Base-by-base conservation (phyloP, 37 sponge, comb jelly and placozoan species). In the Spongia lamella region DNA sequence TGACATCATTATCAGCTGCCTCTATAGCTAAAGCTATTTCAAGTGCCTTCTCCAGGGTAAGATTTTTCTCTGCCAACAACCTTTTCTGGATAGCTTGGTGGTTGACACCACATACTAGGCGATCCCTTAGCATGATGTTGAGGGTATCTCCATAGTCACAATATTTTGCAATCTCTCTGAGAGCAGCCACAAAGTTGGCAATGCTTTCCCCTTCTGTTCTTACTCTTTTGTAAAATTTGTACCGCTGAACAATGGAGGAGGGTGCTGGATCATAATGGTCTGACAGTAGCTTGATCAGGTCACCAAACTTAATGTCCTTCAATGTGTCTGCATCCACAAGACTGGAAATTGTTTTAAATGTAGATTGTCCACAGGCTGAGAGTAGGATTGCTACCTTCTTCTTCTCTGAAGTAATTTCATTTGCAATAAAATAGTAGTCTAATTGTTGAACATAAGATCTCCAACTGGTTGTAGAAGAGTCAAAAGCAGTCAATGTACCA, bases 341-440 rank as follows among this genome's bases (percentile, higher is more conserved):
- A 7, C 29, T 58, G 29, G 21, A 27, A 25, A 58, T 25, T 29
- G 26, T 25, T 14, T 58, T 58, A 29, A 27, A 58, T 7, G 60
- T 58, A 27, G 17, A 7, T 14, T 7, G 7, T 14, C 60, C 60
- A 29, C 60, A 58, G 7, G 60, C 60, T 27, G 29, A 17, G 60
- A 58, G 60, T 25, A 58, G 60, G 60, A 58, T 58, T 7, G 60
- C 60, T 14, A 25, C 26, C 60, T 58, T 58, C 60, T 58, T 58
- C n/a, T n/a, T n/a, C 29, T 25, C 60, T 7, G 21, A 25, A 29
- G 21, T 29, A 6, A 58, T 58, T 14, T 29, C 60, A 29, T 58
- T 58, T 14, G 60, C 60, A 7, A 58, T 29, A 14, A 58, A 58
- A 29, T 58, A 58, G 60, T 58, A 58, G 60, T 25, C 9, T 7